Base-by-base conservation (phyloP, 2,888 invertebrate genomes). In the Crepidodera aurea region DNA sequence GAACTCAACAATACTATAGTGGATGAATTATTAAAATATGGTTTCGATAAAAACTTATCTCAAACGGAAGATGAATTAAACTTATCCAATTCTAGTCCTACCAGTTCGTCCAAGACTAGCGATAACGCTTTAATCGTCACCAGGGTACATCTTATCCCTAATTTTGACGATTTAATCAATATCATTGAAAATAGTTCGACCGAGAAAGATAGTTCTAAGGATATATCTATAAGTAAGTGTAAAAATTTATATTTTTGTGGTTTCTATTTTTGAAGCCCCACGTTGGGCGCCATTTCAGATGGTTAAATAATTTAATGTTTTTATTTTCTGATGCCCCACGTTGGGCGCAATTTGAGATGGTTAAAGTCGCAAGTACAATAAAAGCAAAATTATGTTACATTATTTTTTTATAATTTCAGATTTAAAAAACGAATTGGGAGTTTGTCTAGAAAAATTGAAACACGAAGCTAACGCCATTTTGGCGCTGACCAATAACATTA, bases 1-100 rank as follows among this genome's bases (percentile, higher is more conserved):
- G 92, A 92, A 78, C 82, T 93, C 34, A 92, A 91, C 81, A 87
- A 86, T 68, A 91, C 90, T 10, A 81, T 93, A 50, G 85, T 90
- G 0, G 88, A 87, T 51, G 88, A 88, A 72, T 82, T 90, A 40
- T 61, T 84, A 46, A 85, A 84, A 32, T 78, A 83, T 22, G 73
- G 70, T 50, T 71, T 76, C 22, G 77, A 79, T 16, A 75, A 75
- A 42, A 73, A 71, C 51, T 15, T 73, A 0, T 72, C 72, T 4
- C 69, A 69, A 46, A 59, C 71, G 44, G 74, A 75, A 16, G 71
- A 73, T 0, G 74, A 73, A 16, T 56, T 71, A 15, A 71, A 72
- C 27, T 64, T 70, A 25, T 75, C 74, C 42, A 67, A 67, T 46
- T 74, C 71, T 15, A 72, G 65, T 16, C 64, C 67, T 0, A 70